A percentile compares a stretch with the other conserved stretches of the same genome.
These are phyloP conservation scores for Sandelia bainsii DNA, from an alignment of 2,797 vertebrate genomes.

Conservation along the genomic window DNA sequence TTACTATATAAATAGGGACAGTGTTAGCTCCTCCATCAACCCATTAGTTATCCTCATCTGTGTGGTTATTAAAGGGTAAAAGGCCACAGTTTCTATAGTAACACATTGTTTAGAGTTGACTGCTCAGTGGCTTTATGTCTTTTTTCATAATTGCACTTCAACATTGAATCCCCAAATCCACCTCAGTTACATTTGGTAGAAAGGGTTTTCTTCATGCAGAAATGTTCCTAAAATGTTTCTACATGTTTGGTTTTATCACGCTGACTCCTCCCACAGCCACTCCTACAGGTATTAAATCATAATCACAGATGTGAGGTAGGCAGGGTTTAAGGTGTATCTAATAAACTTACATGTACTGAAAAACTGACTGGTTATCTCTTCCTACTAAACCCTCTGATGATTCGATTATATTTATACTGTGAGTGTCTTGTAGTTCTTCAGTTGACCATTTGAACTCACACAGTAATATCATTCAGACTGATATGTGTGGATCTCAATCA, in stretches of 20 bases:
- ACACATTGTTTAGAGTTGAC: neutral
- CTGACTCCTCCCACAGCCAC: constrained; percentile 71
- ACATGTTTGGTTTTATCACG: constrained; percentile 49
- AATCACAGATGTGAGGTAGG: constrained; percentile 33
- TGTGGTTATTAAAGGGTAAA: neutral
- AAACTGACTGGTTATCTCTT: neutral
- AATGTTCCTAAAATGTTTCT: constrained; percentile 28
- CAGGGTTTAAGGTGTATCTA: constrained; percentile 30
- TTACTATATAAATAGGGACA: neutral
- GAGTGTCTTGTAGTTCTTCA: neutral
- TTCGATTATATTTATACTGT: neutral
- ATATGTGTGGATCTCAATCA: neutral
- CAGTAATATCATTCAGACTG: neutral
- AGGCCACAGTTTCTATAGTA: neutral
- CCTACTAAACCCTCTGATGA: neutral
- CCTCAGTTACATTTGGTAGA: constrained; percentile 2
- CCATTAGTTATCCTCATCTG: neutral
- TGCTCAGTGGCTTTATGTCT: neutral
- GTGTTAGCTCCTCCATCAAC: neutral
- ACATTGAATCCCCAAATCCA: constrained; percentile 1
- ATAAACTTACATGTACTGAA: constrained; percentile 2
- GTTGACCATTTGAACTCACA: neutral
- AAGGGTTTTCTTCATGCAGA: constrained; percentile 27
- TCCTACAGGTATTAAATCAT: constrained; percentile 51
- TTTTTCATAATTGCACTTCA: neutral